These are phyloP conservation scores for Myanophis thanlyinensis DNA, from an alignment of 2,113 vertebrate genomes.

Conservation along the genomic window DNA sequence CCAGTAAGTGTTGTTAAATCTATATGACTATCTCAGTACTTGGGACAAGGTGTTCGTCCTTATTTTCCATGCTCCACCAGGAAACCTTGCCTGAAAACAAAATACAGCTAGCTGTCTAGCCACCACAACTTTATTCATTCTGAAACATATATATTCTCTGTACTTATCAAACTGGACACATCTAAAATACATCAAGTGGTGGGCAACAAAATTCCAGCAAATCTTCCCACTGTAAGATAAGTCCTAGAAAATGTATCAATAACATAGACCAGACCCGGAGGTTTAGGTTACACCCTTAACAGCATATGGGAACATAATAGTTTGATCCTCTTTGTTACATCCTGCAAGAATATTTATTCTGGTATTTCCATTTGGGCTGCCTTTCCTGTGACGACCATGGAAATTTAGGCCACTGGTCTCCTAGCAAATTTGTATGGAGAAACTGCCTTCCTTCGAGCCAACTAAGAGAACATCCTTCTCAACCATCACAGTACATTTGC, in stretches of 20 bases:
- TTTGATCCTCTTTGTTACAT: background rate
- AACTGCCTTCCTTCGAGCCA: background rate
- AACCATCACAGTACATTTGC: background rate
- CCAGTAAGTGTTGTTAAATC: conserved; percentile 27
- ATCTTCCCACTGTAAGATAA: background rate
- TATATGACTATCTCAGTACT: conserved; percentile 33
- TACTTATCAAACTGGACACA: no score
- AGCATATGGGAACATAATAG: background rate
- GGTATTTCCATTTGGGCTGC: background rate
- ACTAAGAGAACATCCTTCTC: background rate
- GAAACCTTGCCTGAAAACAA: background rate
- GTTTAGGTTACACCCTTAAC: background rate
- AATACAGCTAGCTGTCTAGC: background rate
- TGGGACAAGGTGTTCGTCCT: conserved; percentile 5
- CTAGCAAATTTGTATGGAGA: background rate
- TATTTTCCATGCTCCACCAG: background rate
- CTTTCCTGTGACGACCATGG: background rate
- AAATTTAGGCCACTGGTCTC: background rate
- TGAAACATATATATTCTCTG: background rate
- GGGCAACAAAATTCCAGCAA: background rate
- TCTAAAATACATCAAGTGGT: background rate
- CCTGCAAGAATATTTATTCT: background rate
- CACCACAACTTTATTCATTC: background rate
- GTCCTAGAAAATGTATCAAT: background rate
- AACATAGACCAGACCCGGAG: background rate